A percentile compares a stretch with the other conserved stretches of the same genome.
Conservation (phyloP, 1,140 invertebrate genomes). For the Hycleus cichorii region DNA sequence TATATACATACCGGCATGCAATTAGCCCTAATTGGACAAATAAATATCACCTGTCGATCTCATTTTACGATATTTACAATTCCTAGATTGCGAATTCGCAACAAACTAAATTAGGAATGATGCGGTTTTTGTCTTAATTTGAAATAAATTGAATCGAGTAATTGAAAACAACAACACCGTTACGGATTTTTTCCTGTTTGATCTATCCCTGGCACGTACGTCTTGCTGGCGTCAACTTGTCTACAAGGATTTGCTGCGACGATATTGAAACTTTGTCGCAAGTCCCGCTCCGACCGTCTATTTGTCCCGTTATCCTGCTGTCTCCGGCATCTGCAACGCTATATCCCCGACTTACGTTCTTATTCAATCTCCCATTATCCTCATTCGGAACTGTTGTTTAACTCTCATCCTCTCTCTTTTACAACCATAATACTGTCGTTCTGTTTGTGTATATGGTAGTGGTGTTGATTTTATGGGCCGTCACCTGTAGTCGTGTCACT, state of each 20-base stretch:
- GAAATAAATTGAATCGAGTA: too few species aligned
- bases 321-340: constrained; percentile 16
- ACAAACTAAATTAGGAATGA: background rate
- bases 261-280: constrained; percentile 15
- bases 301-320: constrained; percentile 21
- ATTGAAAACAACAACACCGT: background rate
- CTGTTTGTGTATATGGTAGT: background rate
- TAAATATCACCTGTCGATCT: too few species aligned
- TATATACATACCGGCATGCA: too few species aligned
- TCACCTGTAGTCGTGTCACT: constrained; percentile 29
- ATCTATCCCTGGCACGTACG: background rate
- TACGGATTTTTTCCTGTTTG: background rate
- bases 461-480: constrained; percentile 28
- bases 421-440: too few species aligned
- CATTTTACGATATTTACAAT: too few species aligned
- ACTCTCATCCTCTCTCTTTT: constrained; percentile 4
- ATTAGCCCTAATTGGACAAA: too few species aligned
- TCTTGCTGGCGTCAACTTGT: constrained; percentile 2
- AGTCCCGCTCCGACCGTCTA: constrained; percentile 16
- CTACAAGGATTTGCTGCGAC: constrained; percentile 20
- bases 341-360: constrained; percentile 24
- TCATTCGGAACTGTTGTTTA: constrained; percentile 11
- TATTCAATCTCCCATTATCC: constrained; percentile 31
- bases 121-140: too few species aligned
- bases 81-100: background rate